A percentile compares a stretch with the other conserved stretches of the same genome.
These are phyloP conservation scores for Pandion haliaetus DNA, from an alignment of 2,113 vertebrate species.

Conservation along the genomic window DNA sequence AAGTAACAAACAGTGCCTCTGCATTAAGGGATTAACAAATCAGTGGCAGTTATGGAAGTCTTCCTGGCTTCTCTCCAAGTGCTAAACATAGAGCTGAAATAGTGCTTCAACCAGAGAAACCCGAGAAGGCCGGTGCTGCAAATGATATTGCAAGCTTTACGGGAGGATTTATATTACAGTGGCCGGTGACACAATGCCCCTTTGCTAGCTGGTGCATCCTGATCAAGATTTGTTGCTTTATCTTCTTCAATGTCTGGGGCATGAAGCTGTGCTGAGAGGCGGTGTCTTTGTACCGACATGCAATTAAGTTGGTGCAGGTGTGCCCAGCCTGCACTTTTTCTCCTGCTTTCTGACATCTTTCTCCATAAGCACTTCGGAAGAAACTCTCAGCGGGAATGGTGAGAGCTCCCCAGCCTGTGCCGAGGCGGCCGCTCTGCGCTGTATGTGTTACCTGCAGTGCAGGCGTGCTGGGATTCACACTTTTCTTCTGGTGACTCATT, in stretches of 20 bases:
- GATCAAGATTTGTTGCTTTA: not conserved
- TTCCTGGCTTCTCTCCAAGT: slow-evolving; percentile 48
- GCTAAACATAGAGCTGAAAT: slow-evolving; percentile 8
- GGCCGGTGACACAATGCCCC: not conserved
- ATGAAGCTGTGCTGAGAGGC: not conserved
- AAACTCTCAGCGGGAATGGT: not conserved
- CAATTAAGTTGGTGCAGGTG: not conserved
- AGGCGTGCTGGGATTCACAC: not conserved
- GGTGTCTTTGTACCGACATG: not conserved
- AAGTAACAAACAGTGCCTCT: slow-evolving; percentile 52
- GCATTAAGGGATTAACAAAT: slow-evolving; percentile 63
- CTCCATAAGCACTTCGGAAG: not conserved
- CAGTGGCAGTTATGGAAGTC: slow-evolving; percentile 48
- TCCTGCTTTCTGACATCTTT: not conserved
- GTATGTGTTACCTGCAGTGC: not conserved
- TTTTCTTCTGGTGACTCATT: not conserved
- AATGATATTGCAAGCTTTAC: not conserved
- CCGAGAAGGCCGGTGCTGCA: not conserved
- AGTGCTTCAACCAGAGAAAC: slow-evolving; percentile 29
- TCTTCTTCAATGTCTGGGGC: not conserved
- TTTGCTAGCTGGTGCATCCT: not conserved
- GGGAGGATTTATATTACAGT: not conserved
- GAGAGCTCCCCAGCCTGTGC: not conserved
- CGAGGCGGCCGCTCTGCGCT: not conserved
- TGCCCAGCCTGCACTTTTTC: not conserved